Conservation (phyloP, 2,113 vertebrate genomes). For the Gavialis gangeticus region DNA sequence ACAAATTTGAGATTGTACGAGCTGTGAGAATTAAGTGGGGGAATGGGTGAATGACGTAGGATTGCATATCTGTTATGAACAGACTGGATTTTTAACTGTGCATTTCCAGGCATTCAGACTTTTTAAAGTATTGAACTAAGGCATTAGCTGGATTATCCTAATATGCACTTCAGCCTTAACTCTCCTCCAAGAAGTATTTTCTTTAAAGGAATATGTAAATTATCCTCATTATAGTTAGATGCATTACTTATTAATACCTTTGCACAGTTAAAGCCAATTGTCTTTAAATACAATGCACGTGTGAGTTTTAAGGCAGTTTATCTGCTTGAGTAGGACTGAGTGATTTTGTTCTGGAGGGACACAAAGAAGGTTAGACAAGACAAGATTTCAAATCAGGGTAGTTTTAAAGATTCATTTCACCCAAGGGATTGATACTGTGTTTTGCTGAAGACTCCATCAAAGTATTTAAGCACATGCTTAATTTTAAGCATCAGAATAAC, state of each 20-base stretch:
- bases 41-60: neutral
- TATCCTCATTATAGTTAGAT: constrained; percentile 75
- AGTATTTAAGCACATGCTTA: neutral
- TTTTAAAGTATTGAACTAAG: neutral
- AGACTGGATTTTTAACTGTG: neutral
- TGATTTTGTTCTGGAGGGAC: constrained; percentile 53
- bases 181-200: constrained; percentile 33
- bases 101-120: neutral
- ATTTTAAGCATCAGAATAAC: neutral
- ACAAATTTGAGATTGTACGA: neutral
- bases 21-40: neutral
- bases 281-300: constrained; percentile 68
- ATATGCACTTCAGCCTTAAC: constrained; percentile 58
- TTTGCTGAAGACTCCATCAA: neutral
- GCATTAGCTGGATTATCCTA: constrained; percentile 48
- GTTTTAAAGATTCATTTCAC: neutral
- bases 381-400: constrained; percentile 10
- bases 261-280: constrained; percentile 73
- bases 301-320: constrained; percentile 63
- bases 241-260: constrained; percentile 71
- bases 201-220: constrained; percentile 71
- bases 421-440: neutral
- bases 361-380: constrained; percentile 39
- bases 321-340: constrained; percentile 15
- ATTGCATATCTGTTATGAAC: fast-evolving